Evolutionary conservation across 1,140 invertebrate species (phyloP), one percentile per base, ranked within the genome.

Genomic region (Phenacoccus solenopsis): DNA sequence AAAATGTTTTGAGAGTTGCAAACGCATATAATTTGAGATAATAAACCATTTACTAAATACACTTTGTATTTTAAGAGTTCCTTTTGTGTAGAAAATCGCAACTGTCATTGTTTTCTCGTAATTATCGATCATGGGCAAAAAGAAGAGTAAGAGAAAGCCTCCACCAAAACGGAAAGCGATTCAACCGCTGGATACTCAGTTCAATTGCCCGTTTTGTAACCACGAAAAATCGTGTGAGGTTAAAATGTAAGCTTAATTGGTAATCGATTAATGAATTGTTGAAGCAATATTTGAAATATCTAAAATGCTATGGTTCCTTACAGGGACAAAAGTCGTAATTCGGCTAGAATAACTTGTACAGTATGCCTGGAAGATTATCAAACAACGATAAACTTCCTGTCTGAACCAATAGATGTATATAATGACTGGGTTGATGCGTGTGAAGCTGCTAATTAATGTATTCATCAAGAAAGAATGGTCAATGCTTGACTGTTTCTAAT

Each of bases 371-470:
- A 99, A 82, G 93, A 96, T 79, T 99, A 94, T 82, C 95, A 98
- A 80, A 96, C 95, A 3, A 89, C 87, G 25, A 98, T 98, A 73
- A 98, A 97, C 81, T 90, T 95, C 78, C 82, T 99, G 70, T 98
- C 95, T 12, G 96, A 99, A 80, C 88, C 96, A 59, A 87, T 99
- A 71, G 97, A 99, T 85, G 96, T 99, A 22, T 99, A 99, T 78
- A 98, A 97, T 82, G 96, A 98, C 79, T 99, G 97, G 97, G 97
- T 99, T 69, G 97, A 99, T 84, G 96, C 95, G 0, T 99, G 96
- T 83, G 97, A 98, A 83, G 84, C 79, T 74, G 93, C 91, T 35
- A 97, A 97, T 81, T 90, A 81, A 71, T 68, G 38, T n/a, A n/a
- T n/a, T n/a, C n/a, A n/a, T n/a, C n/a, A n/a, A n/a, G n/a, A n/a